These are phyloP conservation scores for Ancistrus triradiatus DNA, from an alignment of 2,113 vertebrate species.

Conservation along the genomic window DNA sequence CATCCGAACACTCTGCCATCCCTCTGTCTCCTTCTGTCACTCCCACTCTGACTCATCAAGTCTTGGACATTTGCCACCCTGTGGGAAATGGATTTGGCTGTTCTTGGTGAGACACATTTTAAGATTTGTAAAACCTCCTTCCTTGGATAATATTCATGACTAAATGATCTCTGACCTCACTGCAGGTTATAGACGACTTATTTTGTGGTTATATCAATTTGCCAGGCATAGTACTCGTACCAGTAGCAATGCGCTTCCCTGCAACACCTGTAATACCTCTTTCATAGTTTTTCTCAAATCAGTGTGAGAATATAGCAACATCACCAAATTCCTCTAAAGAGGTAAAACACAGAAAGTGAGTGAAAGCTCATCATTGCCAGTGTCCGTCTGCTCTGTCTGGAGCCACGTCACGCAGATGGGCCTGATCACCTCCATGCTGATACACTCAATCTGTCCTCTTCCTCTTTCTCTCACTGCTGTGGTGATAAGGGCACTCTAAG, in stretches of 20 bases:
- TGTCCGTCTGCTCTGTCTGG: constrained; percentile 24
- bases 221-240: too few relatives aligned
- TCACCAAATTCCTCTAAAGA: too few relatives aligned
- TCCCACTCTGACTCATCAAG: constrained; percentile 8
- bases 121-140: neutral
- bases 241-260: too few relatives aligned
- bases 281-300: too few relatives aligned
- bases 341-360: too few relatives aligned
- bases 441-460: neutral
- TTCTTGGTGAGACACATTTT: neutral
- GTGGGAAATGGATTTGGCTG: neutral
- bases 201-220: neutral
- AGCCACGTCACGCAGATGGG: constrained; percentile 32
- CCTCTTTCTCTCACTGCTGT: neutral
- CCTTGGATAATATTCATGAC: neutral
- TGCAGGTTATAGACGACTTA: neutral
- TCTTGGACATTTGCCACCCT: neutral
- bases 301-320: too few relatives aligned
- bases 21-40: too few relatives aligned
- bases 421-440: constrained; percentile 17
- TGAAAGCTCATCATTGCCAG: constrained; percentile 10
- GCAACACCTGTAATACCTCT: too few relatives aligned
- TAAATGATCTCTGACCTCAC: neutral
- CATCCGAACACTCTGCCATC: neutral
- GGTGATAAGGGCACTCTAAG: constrained; percentile 23